Evolutionary conservation across 2,113 vertebrate species (phyloP), one percentile per base, ranked within the genome.

Genomic region (Paratilapia polleni): DNA sequence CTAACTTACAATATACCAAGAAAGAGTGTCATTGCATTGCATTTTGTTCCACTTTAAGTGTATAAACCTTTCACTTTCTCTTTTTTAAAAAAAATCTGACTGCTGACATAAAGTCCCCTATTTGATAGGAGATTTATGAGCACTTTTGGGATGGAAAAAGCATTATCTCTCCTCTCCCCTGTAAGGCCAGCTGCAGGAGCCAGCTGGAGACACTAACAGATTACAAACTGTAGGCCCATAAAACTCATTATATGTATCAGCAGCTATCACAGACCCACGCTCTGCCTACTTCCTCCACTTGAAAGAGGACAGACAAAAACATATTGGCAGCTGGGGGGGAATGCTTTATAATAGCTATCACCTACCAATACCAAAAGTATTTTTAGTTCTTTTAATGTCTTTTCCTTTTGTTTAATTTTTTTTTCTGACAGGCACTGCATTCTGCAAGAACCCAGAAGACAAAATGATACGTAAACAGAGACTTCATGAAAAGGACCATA

Each of bases 201-300:
- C 80, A 83, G 82, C 80, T 89, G 87, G 87, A 78, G 22, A 19
- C 43, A 19, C 19, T 13, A 76, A 83, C 68, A 84, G 83, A 79
- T 84, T 59, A 79, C 81, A 84, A 41, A 59, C 59, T 74, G 15
- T 26, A 28, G 60, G 28, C 60, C 77, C 80, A 52, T 77, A 77
- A 78, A 24, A 83, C 63, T 66, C 75, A 77, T 87, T 73, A 79
- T 77, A 77, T 19, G 41, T 61, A 68, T 83, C 78, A 76, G 60
- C 26, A 58, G 19, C 38, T 26, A 78, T 79, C 76, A 79, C 41
- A 70, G 74, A 31, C 49, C 64, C 15, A 17, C 49, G 79, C 66
- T 59, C 80, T 76, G 68, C 77, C 38, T 26, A 49, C 80, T 70
- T 64, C 75, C 22, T 62, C 26, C 76, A 66, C 60, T 78, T 49